phyloP scores from a whole-genome alignment of 2,113 vertebrate genomes.

The Puffinus mauretanicus region DNA sequence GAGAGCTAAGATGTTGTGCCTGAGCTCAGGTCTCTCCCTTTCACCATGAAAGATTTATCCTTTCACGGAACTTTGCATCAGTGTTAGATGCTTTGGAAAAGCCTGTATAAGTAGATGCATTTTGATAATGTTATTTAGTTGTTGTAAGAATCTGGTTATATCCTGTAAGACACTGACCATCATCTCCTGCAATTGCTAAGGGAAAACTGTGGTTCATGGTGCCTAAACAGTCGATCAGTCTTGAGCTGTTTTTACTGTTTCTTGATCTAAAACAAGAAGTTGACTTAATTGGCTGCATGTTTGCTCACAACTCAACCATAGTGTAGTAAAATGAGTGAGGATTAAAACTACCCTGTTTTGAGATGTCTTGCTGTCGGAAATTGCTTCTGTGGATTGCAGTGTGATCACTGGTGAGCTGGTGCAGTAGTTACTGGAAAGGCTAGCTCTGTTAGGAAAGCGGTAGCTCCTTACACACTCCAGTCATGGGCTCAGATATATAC shows the following conservation, averaged over 20 bases:
- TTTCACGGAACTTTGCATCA: not conserved
- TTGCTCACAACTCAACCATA: not conserved
- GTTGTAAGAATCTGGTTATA: not conserved
- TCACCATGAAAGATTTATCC: not conserved
- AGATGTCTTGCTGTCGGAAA: not conserved
- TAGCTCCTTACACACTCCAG: not conserved
- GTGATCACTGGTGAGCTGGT: not conserved
- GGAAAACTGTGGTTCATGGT: not conserved
- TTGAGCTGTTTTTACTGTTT: not conserved
- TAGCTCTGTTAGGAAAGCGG: not conserved
- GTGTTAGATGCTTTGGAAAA: not conserved
- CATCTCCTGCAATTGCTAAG: not conserved
- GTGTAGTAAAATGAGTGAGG: not conserved
- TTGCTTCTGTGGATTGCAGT: not conserved
- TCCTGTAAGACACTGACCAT: not conserved
- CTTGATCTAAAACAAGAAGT: not conserved
- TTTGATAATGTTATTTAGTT: not conserved
- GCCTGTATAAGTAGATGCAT: not conserved
- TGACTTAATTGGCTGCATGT: not conserved
- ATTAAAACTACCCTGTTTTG: not conserved
- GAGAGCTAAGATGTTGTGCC: not conserved
- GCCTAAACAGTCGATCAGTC: not conserved
- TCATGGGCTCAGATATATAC: not conserved
- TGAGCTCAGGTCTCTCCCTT: not conserved
- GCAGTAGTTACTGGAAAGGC: not conserved